These are phyloP conservation scores for Theodoxus fluviatilis DNA, from an alignment of 2,888 invertebrate genomes.

Conservation along the genomic window DNA sequence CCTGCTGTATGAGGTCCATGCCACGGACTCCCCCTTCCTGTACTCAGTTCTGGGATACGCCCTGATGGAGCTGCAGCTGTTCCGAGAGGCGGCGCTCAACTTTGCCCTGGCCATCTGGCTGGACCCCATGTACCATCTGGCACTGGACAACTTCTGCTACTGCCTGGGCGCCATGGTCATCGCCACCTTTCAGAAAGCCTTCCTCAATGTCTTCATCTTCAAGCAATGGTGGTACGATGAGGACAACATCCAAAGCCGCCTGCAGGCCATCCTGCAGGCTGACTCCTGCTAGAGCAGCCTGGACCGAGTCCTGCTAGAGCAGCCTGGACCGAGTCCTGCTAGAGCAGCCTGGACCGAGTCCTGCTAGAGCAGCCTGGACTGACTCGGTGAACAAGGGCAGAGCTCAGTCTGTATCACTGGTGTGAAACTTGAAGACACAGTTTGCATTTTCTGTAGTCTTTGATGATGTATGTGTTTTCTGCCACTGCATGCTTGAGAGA, in stretches of 20 bases:
- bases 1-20: slow-evolving; percentile 48
- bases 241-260: slow-evolving; percentile 29
- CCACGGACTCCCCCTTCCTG: slow-evolving; percentile 48
- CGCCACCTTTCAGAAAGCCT: slow-evolving; percentile 39
- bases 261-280: slow-evolving; percentile 29
- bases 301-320: background rate
- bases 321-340: background rate
- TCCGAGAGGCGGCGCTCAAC: slow-evolving; percentile 55
- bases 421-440: no score
- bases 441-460: no score
- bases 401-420: no score
- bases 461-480: no score
- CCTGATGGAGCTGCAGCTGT: slow-evolving; percentile 58
- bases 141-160: slow-evolving; percentile 57
- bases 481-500: no score
- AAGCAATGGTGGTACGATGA: slow-evolving; percentile 37
- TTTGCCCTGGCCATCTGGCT: slow-evolving; percentile 51
- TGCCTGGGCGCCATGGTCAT: slow-evolving; percentile 48
- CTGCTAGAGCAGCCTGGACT: background rate
- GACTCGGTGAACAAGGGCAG: no score
- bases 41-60: slow-evolving; percentile 61
- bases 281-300: background rate
- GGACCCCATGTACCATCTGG: slow-evolving; percentile 54
- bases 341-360: background rate
- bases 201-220: slow-evolving; percentile 42